These are phyloP conservation scores for Mormyrus proboscirostris DNA, from an alignment of 2,797 vertebrate genomes.

Conservation along the genomic window DNA sequence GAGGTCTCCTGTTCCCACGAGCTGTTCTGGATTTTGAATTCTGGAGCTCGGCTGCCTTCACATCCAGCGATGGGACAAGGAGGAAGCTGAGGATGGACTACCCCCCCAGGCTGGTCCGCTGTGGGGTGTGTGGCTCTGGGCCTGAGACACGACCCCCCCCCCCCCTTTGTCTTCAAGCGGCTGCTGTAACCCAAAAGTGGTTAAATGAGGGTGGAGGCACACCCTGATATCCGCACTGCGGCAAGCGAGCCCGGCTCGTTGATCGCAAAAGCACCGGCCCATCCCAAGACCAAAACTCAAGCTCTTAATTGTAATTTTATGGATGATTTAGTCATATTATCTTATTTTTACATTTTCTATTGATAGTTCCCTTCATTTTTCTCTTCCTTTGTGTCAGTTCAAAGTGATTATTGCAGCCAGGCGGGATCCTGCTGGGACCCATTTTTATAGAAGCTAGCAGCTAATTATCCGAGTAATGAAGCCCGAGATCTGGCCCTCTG, in stretches of 20 bases:
- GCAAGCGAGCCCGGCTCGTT: not conserved
- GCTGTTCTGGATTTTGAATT: not conserved
- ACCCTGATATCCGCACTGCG: not conserved
- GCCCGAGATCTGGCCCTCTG: not conserved
- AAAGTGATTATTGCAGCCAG: not conserved
- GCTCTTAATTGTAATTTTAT: conserved; percentile 11
- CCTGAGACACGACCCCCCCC: not conserved
- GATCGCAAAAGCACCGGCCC: too few relatives aligned
- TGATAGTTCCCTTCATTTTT: conserved; percentile 9
- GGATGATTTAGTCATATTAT: conserved; percentile 16
- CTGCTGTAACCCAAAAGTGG: not conserved
- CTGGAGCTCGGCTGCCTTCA: not conserved
- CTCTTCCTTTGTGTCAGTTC: conserved; percentile 2
- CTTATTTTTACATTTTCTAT: conserved; percentile 15
- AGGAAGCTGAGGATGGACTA: not conserved
- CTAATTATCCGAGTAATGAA: conserved; percentile 16
- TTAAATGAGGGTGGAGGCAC: not conserved
- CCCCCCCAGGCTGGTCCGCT: not conserved
- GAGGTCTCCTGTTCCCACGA: not conserved
- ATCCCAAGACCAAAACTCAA: not conserved
- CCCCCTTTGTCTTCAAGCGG: not conserved
- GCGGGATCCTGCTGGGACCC: not conserved
- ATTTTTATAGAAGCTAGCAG: conserved; percentile 15
- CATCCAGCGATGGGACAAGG: not conserved
- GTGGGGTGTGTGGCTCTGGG: not conserved